phyloP scores from a whole-genome alignment of 2,888 invertebrate species.

The Trissonchulus sp. region DNA sequence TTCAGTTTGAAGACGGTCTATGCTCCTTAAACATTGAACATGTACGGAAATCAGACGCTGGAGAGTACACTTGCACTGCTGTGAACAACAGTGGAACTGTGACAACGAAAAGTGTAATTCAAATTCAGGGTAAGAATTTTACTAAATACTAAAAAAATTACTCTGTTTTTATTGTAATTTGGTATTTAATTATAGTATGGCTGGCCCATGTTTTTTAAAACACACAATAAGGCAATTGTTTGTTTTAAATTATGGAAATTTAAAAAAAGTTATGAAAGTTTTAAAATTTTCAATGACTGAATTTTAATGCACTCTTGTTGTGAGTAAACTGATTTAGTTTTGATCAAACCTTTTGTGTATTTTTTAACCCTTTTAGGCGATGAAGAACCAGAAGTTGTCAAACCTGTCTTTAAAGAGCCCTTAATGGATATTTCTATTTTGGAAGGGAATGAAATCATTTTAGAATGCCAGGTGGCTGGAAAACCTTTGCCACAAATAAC shows the following conservation, averaged over 20 bases:
- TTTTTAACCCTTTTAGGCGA: conserved; percentile 32
- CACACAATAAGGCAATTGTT: no score
- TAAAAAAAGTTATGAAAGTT: no score
- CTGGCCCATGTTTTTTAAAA: no score
- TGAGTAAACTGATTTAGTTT: no score
- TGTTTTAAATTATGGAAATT: no score
- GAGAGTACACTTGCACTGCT: conserved; percentile 87
- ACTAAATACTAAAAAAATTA: no score
- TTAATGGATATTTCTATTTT: conserved; percentile 43
- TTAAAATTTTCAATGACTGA: no score
- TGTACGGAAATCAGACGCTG: conserved; percentile 86
- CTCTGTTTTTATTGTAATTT: no score
- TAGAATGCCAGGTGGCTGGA: conserved; percentile 32
- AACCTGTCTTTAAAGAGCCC: conserved; percentile 46
- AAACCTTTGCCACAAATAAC: conserved; percentile 36
- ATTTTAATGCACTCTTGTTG: no score
- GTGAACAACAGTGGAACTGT: conserved; percentile 85
- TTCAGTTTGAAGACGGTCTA: conserved; percentile 64
- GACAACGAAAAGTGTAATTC: conserved; percentile 87
- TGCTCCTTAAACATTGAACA: conserved; percentile 90
- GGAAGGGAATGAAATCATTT: conserved; percentile 42
- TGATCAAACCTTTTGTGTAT: no score
- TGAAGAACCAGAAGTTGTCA: conserved; percentile 39
- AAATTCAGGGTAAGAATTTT: conserved; percentile 71
- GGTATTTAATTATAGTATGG: no score